These are phyloP conservation scores for Oxytorus armatus DNA, from an alignment of 2,888 invertebrate genomes.

Conservation along the genomic window DNA sequence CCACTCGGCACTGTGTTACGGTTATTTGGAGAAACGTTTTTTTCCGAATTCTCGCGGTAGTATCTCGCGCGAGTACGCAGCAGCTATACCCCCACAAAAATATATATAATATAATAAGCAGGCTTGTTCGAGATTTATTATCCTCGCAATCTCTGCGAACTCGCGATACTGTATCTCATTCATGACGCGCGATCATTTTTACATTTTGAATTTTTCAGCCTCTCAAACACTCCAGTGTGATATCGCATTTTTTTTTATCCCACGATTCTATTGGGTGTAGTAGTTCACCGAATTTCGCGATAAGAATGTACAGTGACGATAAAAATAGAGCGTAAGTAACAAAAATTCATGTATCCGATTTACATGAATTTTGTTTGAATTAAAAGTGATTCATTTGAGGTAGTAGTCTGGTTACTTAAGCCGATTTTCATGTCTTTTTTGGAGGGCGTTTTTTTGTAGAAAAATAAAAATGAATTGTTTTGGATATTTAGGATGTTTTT, in stretches of 20 bases:
- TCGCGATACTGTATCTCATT: conserved; percentile 18
- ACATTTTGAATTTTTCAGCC: conserved; percentile 5
- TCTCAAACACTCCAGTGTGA: conserved; percentile 7
- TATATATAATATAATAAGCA: too few species aligned
- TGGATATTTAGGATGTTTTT: too few species aligned
- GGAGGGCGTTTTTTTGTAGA: too few species aligned
- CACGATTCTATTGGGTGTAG: background rate
- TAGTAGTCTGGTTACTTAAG: too few species aligned
- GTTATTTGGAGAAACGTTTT: conserved; percentile 51
- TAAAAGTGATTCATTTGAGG: background rate
- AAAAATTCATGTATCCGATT: background rate
- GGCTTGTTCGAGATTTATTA: conserved; percentile 40
- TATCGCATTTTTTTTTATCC: background rate
- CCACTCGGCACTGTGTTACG: conserved; percentile 48
- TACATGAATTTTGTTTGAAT: background rate
- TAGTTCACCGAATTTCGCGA: conserved; percentile 5
- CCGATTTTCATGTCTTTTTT: too few species aligned
- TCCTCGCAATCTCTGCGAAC: conserved; percentile 26
- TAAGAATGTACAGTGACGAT: conserved; percentile 28
- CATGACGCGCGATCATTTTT: conserved; percentile 28
- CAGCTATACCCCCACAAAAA: background rate
- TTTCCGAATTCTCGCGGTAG: background rate
- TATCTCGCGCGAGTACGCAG: background rate
- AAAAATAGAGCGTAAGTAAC: conserved; percentile 2
- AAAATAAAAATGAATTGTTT: too few species aligned